Conservation (phyloP, 2,797 vertebrate species). For the Danio aesculapii region DNA sequence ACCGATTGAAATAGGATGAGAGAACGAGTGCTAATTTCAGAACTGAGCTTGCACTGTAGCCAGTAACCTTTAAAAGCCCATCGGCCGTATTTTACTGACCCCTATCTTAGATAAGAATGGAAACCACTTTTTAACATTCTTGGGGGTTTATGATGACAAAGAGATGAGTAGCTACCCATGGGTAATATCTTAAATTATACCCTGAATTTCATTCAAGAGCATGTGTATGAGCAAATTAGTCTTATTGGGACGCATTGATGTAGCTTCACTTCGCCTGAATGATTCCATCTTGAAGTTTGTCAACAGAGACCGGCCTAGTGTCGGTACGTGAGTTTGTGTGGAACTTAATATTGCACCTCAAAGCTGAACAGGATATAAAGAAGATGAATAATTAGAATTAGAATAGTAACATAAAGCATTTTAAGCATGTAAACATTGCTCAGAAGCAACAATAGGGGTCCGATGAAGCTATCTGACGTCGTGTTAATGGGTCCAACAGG, state of each 20-base stretch:
- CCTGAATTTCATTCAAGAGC: slow-evolving; percentile 17
- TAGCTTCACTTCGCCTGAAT: slow-evolving; percentile 27
- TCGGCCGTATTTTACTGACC: neutral
- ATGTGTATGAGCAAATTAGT: slow-evolving; percentile 40
- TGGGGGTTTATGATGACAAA: slow-evolving; percentile 37
- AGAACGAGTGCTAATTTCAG: slow-evolving; percentile 48
- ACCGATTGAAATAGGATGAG: slow-evolving; percentile 3
- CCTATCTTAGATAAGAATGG: neutral
- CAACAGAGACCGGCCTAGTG: neutral
- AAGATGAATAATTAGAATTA: neutral
- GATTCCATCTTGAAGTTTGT: slow-evolving; percentile 25
- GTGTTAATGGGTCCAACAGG: slow-evolving; percentile 8
- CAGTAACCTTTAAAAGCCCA: slow-evolving; percentile 26
- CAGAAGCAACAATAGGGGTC: slow-evolving; percentile 10
- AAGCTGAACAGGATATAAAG: slow-evolving; percentile 1
- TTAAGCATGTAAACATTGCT: slow-evolving; percentile 39
- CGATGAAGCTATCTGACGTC: neutral
- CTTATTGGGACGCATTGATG: slow-evolving; percentile 12
- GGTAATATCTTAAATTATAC: slow-evolving; percentile 25
- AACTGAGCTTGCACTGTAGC: slow-evolving; percentile 20
- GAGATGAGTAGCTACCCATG: slow-evolving; percentile 30
- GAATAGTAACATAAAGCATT: slow-evolving; percentile 4
- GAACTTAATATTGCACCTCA: neutral
- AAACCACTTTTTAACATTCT: slow-evolving; percentile 12
- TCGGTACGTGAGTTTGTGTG: neutral